Percentiles rank a stretch among this genome's conserved stretches.
phyloP scores from a whole-genome alignment of 2,797 vertebrate species.

The Steatocranus sp. region DNA sequence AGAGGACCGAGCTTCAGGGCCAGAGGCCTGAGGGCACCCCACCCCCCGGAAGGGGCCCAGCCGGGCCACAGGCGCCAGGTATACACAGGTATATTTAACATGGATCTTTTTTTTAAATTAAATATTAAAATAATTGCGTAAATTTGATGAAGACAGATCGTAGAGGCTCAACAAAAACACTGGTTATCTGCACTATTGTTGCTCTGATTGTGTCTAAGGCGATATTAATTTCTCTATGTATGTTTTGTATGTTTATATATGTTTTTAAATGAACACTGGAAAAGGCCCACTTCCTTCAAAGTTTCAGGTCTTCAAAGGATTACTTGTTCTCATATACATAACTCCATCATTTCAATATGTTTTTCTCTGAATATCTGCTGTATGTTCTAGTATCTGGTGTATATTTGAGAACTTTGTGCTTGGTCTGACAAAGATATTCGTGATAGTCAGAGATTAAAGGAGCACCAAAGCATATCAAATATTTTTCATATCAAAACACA shows the following conservation, averaged over 20 bases:
- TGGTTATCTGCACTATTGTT: not conserved
- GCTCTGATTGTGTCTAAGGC: not conserved
- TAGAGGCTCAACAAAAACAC: not conserved
- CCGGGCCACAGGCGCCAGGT: too few relatives aligned
- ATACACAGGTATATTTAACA: not conserved
- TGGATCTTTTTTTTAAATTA: rapidly evolving
- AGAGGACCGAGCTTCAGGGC: too few relatives aligned
- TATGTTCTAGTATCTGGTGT: not conserved
- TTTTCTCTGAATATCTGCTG: not conserved
- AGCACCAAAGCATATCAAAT: slow-evolving; percentile 4
- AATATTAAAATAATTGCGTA: not conserved
- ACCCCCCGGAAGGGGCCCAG: too few relatives aligned
- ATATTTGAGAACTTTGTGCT: not conserved
- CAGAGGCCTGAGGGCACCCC: too few relatives aligned
- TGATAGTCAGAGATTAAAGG: slow-evolving; percentile 7
- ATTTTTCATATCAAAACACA: slow-evolving; percentile 18
- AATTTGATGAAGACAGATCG: not conserved
- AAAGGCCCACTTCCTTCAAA: not conserved
- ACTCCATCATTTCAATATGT: not conserved
- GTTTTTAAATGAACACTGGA: not conserved
- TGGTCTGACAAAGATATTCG: slow-evolving; percentile 35
- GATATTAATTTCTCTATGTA: not conserved
- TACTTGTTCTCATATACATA: not conserved
- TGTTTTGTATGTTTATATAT: not conserved
- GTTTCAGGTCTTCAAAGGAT: not conserved